These are phyloP conservation scores for Plutomurus gul DNA, from an alignment of 1,140 invertebrate species.

Conservation along the genomic window DNA sequence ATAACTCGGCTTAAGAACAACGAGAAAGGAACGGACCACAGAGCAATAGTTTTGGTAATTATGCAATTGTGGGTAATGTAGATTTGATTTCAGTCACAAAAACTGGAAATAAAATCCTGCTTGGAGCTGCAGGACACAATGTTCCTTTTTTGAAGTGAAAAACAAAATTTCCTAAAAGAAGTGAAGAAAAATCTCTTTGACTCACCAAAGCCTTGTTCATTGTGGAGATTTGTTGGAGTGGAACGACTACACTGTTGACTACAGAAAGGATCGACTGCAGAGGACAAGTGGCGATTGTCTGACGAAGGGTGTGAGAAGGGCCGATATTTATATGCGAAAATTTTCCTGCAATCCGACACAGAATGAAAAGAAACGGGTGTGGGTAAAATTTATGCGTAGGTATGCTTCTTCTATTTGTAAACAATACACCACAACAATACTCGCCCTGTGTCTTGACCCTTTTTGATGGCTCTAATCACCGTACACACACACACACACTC, in stretches of 20 bases:
- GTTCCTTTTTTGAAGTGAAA: not conserved
- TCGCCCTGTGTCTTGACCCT: too few relatives aligned
- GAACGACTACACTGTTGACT: not conserved
- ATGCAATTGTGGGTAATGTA: not conserved
- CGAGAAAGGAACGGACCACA: not conserved
- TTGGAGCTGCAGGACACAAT: not conserved
- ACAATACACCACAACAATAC: too few relatives aligned
- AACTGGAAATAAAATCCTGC: not conserved
- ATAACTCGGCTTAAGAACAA: not conserved
- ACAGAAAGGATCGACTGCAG: constrained; percentile 20
- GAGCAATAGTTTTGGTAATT: not conserved
- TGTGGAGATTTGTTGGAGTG: not conserved
- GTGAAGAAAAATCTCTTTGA: not conserved
- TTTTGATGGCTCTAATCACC: too few relatives aligned
- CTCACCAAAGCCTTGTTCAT: constrained; percentile 49
- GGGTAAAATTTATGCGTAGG: too few relatives aligned
- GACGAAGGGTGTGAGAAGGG: constrained; percentile 34
- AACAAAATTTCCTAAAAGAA: not conserved
- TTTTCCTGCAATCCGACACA: not conserved
- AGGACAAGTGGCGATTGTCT: constrained; percentile 30
- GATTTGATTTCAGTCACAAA: not conserved
- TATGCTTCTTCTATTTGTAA: too few relatives aligned
- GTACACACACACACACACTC: too few relatives aligned
- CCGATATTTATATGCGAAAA: constrained; percentile 45
- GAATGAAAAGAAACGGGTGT: too few relatives aligned